Percentiles rank a stretch among this genome's conserved stretches.
Conservation (phyloP, 2,113 vertebrate species). For the Caranx ignobilis region DNA sequence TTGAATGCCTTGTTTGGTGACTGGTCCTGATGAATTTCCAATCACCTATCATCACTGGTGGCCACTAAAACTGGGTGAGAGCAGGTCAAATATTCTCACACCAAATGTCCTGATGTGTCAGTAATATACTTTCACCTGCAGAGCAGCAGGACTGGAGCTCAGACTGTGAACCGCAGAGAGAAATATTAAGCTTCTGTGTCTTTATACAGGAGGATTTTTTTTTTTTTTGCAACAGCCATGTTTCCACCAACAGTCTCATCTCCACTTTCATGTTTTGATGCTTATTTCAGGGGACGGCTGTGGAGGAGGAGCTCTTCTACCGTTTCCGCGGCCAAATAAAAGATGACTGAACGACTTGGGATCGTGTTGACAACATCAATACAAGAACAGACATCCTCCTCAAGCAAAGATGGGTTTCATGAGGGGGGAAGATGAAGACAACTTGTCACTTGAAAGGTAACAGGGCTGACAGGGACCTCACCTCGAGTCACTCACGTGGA, state of each 20-base stretch:
- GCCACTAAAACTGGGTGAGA: constrained; percentile 29
- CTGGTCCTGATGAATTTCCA: background rate
- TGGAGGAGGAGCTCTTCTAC: constrained; percentile 5
- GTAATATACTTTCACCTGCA: constrained; percentile 15
- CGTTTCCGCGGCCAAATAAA: constrained; percentile 33
- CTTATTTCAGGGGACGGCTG: constrained; percentile 28
- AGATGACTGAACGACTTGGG: constrained; percentile 27
- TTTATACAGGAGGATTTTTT: constrained; percentile 16
- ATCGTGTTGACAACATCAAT: constrained; percentile 45
- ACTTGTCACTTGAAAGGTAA: constrained; percentile 51
- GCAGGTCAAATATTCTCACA: constrained; percentile 35
- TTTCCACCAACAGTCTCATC: constrained; percentile 16
- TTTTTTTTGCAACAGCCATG: background rate
- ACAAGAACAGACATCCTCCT: constrained; percentile 51
- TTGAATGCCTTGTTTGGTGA: background rate
- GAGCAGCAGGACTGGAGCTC: constrained; percentile 24
- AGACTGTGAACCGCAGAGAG: constrained; percentile 26
- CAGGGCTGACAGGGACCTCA: constrained; percentile 55
- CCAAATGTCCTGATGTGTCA: constrained; percentile 32
- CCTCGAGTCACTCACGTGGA: constrained; percentile 46
- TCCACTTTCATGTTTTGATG: constrained; percentile 11
- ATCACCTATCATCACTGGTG: background rate
- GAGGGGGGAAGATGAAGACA: constrained; percentile 51
- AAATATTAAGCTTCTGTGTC: constrained; percentile 3
- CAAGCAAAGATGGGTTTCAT: constrained; percentile 29